These are phyloP conservation scores for Protodeltote pygarga DNA, from an alignment of 2,888 invertebrate species.

Conservation along the genomic window DNA sequence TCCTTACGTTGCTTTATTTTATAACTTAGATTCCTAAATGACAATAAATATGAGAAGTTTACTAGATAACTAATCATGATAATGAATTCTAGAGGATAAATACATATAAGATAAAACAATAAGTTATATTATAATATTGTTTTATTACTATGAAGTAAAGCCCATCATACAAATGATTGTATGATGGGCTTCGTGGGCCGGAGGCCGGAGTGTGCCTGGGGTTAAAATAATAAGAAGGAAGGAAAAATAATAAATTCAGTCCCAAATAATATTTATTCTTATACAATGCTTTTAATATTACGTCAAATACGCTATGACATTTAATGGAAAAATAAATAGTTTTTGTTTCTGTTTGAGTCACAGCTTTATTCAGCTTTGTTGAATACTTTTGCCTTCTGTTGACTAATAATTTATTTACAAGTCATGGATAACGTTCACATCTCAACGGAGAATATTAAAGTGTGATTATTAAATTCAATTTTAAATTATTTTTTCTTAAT, in stretches of 20 bases:
- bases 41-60: too few relatives aligned
- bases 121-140: too few relatives aligned
- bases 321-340: constrained; percentile 80
- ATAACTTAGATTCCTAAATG: too few relatives aligned
- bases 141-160: too few relatives aligned
- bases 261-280: constrained; percentile 65
- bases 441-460: constrained; percentile 3
- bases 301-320: constrained; percentile 70
- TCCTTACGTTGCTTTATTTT: too few relatives aligned
- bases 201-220: too few relatives aligned
- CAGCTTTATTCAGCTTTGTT: constrained; percentile 71
- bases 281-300: constrained; percentile 66
- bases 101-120: too few relatives aligned
- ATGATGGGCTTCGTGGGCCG: too few relatives aligned
- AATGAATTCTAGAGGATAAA: too few relatives aligned
- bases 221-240: constrained; percentile 18
- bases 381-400: constrained; percentile 49
- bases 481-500: not conserved
- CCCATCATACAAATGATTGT: too few relatives aligned
- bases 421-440: constrained; percentile 26
- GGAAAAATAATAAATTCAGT: constrained; percentile 60
- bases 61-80: too few relatives aligned
- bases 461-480: too few relatives aligned
- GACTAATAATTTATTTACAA: constrained; percentile 50
- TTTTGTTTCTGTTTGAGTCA: constrained; percentile 63